A percentile compares a stretch with the other conserved stretches of the same genome.
Evolutionary conservation across 2,113 vertebrate species (phyloP).

Genomic region (Burhinus oedicnemus): DNA sequence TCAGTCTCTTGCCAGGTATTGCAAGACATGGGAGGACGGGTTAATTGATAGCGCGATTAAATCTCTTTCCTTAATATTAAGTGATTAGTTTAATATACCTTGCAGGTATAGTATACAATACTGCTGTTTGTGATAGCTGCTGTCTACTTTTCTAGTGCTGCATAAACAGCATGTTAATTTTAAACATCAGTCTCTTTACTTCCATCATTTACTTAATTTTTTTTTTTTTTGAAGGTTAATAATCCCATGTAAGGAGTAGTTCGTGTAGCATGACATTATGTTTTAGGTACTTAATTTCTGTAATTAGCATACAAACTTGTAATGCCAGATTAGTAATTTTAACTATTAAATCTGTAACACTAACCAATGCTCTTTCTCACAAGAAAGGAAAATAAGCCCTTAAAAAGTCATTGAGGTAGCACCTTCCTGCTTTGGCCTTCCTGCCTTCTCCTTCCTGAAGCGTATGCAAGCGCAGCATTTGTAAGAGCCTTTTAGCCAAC

Average conservation of each 20-base stretch:
- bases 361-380: neutral
- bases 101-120: neutral
- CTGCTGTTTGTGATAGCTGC: neutral
- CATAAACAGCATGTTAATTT: neutral
- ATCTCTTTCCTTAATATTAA: neutral
- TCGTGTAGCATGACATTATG: neutral
- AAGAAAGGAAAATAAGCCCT: neutral
- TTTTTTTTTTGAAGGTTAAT: neutral
- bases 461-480: neutral
- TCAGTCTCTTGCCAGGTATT: neutral
- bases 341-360: neutral
- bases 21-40: neutral
- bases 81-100: neutral
- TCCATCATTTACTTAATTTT: neutral
- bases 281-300: neutral
- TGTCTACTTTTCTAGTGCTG: neutral
- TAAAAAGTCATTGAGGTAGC: neutral
- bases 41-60: conserved; percentile 22
- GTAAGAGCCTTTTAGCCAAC: neutral
- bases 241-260: neutral
- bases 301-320: neutral
- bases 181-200: neutral
- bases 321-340: neutral
- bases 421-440: neutral
- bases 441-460: neutral